Evolutionary conservation across 2,888 invertebrate species (phyloP).

Genomic region (Dasysyrphus albostriatus): DNA sequence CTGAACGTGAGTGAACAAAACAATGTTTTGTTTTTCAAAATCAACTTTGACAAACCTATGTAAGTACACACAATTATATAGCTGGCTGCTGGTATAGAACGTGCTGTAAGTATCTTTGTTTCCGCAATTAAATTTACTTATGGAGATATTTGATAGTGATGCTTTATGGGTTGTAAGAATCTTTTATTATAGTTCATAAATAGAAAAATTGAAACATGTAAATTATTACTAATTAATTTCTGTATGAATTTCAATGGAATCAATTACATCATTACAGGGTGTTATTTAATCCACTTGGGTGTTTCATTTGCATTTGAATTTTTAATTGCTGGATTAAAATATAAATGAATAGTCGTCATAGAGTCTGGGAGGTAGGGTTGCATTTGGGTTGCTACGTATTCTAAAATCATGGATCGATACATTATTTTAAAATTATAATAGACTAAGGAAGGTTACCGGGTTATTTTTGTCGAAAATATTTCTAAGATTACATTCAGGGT

Average conservation of each 20-base stretch:
- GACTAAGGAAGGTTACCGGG: no score
- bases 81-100: no score
- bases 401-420: no score
- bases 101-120: background rate
- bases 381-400: background rate
- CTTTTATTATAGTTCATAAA: background rate
- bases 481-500: no score
- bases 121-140: background rate
- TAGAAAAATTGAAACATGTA: background rate
- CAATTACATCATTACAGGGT: constrained; percentile 5
- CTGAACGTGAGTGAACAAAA: background rate
- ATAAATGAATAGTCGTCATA: background rate
- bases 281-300: background rate
- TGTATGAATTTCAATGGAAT: constrained; percentile 21
- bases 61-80: background rate
- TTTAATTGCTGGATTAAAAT: background rate
- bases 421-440: no score
- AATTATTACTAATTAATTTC: constrained; percentile 15
- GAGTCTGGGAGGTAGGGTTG: background rate
- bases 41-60: background rate
- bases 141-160: background rate
- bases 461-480: no score
- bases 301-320: background rate
- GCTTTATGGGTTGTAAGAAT: background rate
- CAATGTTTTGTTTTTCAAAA: background rate